Evolutionary conservation across 2,797 vertebrate genomes (phyloP), one percentile per base, ranked within the genome.

Genomic region (Platyrinchus mystaceus): DNA sequence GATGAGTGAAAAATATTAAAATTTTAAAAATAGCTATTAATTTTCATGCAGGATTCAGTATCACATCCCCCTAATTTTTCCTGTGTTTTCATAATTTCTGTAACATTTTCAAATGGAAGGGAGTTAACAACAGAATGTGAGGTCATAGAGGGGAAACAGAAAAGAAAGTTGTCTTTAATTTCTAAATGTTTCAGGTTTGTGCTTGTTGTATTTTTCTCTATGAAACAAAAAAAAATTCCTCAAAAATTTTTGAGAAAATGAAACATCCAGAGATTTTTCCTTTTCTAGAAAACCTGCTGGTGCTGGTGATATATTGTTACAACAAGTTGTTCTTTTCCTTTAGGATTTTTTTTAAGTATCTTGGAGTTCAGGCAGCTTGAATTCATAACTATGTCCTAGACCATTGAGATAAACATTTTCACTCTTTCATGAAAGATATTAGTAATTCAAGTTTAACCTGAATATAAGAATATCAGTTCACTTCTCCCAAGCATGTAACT

Each of bases 11-110:
- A 85, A 55, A 36, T 22, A 8, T 17, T 49, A 28, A 71, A 52
- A 69, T 34, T 24, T 32, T 26, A 49, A 81, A 49, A 22, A 0
- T 4, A 20, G 2, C 63, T 46, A 30, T 43, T 77, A 39, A 4
- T 75, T 43, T 59, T 71, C 18, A 58, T 34, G 5, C 4, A 55
- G 12, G 12, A 52, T 49, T 78, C 8, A 30, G 16, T 34, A 52
- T 41, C 4, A 39, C 3, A 36, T 62, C 58, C 37, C 32, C 32
- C 6, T 10, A 37, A 13, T 47, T 81, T 84, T 81, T 21, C 20
- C 4, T 7, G 1, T 30, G 3, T 71, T 85, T 74, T 59, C 22
- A 23, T 20, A 0, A 2, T 66, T 75, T 17, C 16, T 79, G 6
- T 49, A 28, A 47, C 4, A 43, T 83, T 62, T 58, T 77, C 24